These are phyloP conservation scores for Diplosoma virens DNA, from an alignment of 23 tunicate genomes.

Conservation along the genomic window DNA sequence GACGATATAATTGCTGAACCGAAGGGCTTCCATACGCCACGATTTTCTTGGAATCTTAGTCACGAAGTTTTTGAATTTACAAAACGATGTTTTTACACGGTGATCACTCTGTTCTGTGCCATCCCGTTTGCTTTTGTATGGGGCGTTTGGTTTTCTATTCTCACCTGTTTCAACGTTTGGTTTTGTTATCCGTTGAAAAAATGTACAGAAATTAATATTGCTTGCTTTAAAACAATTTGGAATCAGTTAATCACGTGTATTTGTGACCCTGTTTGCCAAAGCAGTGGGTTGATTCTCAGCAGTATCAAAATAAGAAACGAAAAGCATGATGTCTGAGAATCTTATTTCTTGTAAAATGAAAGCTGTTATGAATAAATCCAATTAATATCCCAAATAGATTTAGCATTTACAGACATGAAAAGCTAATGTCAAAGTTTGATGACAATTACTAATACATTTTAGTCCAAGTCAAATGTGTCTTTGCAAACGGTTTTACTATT, in stretches of 20 bases:
- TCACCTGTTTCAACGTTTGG: slow-evolving; percentile 89
- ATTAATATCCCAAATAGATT: too few relatives aligned
- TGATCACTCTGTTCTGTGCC: slow-evolving; percentile 66
- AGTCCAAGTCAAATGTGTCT: too few relatives aligned
- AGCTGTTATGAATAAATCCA: too few relatives aligned
- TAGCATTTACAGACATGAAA: too few relatives aligned
- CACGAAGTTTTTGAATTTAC: slow-evolving; percentile 82
- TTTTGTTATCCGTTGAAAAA: slow-evolving; percentile 55
- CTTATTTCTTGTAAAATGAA: too few relatives aligned
- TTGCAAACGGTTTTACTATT: too few relatives aligned
- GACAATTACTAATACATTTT: too few relatives aligned
- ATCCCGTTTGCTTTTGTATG: slow-evolving; percentile 80
- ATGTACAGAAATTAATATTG: slow-evolving; percentile 73
- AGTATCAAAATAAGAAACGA: slow-evolving; percentile 63
- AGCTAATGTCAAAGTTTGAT: too few relatives aligned
- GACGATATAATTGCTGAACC: slow-evolving; percentile 92
- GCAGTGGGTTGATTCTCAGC: slow-evolving; percentile 68
- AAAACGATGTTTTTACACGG: slow-evolving; percentile 75
- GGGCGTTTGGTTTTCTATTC: slow-evolving; percentile 84
- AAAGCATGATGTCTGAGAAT: slow-evolving; percentile 52
- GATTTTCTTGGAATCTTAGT: slow-evolving; percentile 89
- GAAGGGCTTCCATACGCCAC: slow-evolving; percentile 84
- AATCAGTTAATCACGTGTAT: slow-evolving; percentile 37
- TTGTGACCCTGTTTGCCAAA: slow-evolving; percentile 75
- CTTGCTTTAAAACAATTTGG: slow-evolving; percentile 62